Evolutionary conservation across 2,797 vertebrate species (phyloP).

Genomic region (Acanthurus tractus): DNA sequence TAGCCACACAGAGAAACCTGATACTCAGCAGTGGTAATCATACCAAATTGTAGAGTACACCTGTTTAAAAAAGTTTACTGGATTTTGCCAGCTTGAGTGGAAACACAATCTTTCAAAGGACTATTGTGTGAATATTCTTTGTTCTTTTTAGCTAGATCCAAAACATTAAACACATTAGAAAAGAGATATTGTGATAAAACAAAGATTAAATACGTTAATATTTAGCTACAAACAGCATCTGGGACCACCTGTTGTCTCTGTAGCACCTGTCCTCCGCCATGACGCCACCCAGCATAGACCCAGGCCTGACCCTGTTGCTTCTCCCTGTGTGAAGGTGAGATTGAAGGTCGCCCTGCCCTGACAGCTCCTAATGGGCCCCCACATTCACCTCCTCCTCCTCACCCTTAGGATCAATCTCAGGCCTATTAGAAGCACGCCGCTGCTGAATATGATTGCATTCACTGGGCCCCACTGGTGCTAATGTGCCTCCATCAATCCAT

Average conservation of each 20-base stretch:
- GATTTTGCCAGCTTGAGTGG: not conserved
- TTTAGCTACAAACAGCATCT: not conserved
- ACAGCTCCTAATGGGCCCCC: conserved; percentile 82
- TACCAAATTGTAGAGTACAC: not conserved
- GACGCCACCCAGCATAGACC: conserved; percentile 36
- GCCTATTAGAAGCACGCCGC: conserved; percentile 84
- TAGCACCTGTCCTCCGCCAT: not conserved
- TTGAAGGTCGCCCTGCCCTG: conserved; percentile 82
- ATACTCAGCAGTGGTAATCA: not conserved
- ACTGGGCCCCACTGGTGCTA: conserved; percentile 82
- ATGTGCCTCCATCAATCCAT: conserved; percentile 90
- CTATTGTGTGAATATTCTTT: too few species aligned
- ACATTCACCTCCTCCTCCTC: conserved; percentile 65
- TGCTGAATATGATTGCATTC: conserved; percentile 89
- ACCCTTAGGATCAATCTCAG: conserved; percentile 86
- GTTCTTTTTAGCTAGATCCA: not conserved
- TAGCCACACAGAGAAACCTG: not conserved
- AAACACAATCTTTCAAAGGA: not conserved
- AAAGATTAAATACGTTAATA: too few species aligned
- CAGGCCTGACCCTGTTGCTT: conserved; percentile 63
- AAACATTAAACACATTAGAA: not conserved
- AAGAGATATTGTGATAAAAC: too few species aligned
- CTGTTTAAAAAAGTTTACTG: not conserved
- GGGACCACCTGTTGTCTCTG: conserved; percentile 66
- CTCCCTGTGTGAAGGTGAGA: conserved; percentile 76